These are phyloP conservation scores for Rhea americana DNA, from an alignment of 2,113 vertebrate genomes.

Conservation along the genomic window DNA sequence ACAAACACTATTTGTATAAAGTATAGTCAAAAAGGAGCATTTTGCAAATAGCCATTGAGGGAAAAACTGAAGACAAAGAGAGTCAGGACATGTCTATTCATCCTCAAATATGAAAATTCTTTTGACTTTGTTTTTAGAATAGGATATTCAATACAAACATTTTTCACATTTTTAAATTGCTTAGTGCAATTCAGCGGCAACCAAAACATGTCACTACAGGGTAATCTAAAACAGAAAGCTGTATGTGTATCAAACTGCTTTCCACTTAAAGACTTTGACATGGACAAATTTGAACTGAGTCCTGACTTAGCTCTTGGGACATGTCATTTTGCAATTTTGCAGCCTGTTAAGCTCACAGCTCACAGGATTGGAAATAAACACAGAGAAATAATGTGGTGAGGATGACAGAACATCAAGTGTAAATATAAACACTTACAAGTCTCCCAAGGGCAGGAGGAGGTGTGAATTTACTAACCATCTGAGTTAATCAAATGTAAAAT, in stretches of 20 bases:
- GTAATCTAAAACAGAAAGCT: background rate
- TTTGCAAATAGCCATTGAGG: background rate
- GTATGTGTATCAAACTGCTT: background rate
- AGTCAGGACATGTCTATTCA: background rate
- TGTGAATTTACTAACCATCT: background rate
- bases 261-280: background rate
- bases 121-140: background rate
- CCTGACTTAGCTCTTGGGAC: background rate
- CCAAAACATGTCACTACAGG: background rate
- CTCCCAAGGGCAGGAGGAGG: background rate
- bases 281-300: background rate
- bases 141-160: background rate
- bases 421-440: background rate
- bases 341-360: background rate
- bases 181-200: background rate
- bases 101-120: background rate
- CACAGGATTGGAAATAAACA: background rate
- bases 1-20: background rate
- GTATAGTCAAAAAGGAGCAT: background rate
- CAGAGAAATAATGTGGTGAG: background rate
- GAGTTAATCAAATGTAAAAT: background rate
- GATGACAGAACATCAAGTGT: background rate
- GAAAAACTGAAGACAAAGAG: background rate
- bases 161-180: background rate
- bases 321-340: background rate